A percentile compares a stretch with the other conserved stretches of the same genome.
phyloP scores from a whole-genome alignment of 2,888 invertebrate genomes.

The Drosophila atripex region DNA sequence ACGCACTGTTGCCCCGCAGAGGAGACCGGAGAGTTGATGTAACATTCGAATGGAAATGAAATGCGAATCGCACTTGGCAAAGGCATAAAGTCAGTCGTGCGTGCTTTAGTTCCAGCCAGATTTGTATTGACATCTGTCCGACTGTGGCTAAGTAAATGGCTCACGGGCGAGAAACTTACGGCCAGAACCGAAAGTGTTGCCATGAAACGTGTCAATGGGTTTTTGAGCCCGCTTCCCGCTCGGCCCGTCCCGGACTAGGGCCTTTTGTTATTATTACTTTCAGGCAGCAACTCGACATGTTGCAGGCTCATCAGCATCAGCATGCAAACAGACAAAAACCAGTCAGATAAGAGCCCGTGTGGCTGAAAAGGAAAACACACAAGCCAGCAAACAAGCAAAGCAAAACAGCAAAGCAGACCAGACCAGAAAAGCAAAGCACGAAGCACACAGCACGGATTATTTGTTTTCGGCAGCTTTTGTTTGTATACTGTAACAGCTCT shows the following conservation, averaged over 20 bases:
- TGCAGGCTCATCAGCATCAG: constrained; percentile 44
- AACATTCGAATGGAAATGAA: constrained; percentile 38
- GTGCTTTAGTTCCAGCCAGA: constrained; percentile 32
- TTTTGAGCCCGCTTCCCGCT: constrained; percentile 54
- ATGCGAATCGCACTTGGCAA: constrained; percentile 35
- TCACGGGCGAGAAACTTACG: constrained; percentile 34
- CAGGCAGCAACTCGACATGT: constrained; percentile 46
- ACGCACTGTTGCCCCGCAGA: constrained; percentile 64
- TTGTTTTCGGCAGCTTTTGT: constrained; percentile 74
- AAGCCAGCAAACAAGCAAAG: constrained; percentile 33
- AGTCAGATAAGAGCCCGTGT: constrained; percentile 39
- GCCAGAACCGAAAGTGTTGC: constrained; percentile 62
- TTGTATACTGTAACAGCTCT: constrained; percentile 37
- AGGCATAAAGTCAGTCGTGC: constrained; percentile 49
- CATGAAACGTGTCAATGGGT: constrained; percentile 71
- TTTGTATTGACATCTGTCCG: constrained; percentile 60
- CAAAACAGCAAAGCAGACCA: constrained; percentile 41
- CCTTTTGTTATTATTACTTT: constrained; percentile 51
- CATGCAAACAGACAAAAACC: constrained; percentile 36
- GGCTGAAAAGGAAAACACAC: constrained; percentile 46
- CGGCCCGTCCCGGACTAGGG: constrained; percentile 14
- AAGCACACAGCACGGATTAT: constrained; percentile 66
- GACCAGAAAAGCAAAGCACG: constrained; percentile 5
- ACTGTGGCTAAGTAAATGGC: constrained; percentile 57
- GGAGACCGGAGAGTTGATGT: constrained; percentile 14